Evolutionary conservation across 2,797 vertebrate genomes (phyloP), one percentile per base, ranked within the genome.

Genomic region (Leptatherina wallacei): DNA sequence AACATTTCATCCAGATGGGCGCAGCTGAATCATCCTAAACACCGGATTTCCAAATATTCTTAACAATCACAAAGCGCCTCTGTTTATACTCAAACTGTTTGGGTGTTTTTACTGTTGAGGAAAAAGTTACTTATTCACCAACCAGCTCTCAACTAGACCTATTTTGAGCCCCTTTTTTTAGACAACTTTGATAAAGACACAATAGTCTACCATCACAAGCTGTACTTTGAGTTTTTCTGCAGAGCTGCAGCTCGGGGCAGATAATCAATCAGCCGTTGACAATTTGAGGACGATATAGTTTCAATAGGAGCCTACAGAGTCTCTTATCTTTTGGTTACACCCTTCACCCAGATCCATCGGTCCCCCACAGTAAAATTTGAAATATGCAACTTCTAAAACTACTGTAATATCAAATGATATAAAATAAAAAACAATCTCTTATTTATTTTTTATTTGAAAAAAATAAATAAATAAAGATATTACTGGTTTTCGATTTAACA

Each of bases 251-350:
- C 66, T 60, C 24, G 47, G 22, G 40, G 49, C 20, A 85, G 91
- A 92, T 90, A 89, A 78, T 75, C 56, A 58, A 67, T 47, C 68
- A 63, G 72, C 86, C 81, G 83, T 90, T 87, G 72, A 64, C 42
- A 79, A 71, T n/a, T 60, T 66, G 65, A 72, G 12, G 62, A 27
- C 0, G 61, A 66, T 77, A 52, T 54, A 70, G 65, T 85, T 87
- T 52, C 47, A 83, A 80, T 47, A 60, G 72, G 67, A 58, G 69
- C 64, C 27, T 69, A 58, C 51, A 55, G 65, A 42, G 49, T 14
- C 82, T 13, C 83, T 92, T 93, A 94, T 94, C 93, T 92, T 16
- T 64, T 64, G 61, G 88, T 88, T 77, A 92, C 93, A 69, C 92
- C 89, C 91, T 85, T 65, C 54, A 38, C 27, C 35, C 52, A 61